Conservation (phyloP, 2,888 invertebrate genomes). For the Hydroisotoma schaefferi region DNA sequence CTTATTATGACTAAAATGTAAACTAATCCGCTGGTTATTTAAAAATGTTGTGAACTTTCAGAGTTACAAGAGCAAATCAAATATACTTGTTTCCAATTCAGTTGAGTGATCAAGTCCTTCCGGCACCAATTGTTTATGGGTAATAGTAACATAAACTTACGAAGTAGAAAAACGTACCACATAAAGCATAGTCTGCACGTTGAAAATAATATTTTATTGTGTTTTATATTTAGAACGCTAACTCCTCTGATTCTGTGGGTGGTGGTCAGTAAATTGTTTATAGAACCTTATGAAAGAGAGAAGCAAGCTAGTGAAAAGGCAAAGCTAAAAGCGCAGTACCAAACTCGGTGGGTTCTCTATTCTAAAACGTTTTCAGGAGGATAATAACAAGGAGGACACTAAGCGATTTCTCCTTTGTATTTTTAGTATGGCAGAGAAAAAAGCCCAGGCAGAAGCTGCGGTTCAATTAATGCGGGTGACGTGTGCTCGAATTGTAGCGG, state of each 20-base stretch:
- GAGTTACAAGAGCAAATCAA: slow-evolving; percentile 81
- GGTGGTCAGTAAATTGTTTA: slow-evolving; percentile 74
- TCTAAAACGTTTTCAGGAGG: not conserved
- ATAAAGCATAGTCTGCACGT: not conserved
- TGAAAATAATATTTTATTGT: not conserved
- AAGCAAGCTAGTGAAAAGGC: slow-evolving; percentile 75
- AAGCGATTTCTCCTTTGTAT: slow-evolving; percentile 26
- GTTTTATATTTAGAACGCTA: slow-evolving; percentile 63
- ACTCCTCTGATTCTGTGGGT: slow-evolving; percentile 79
- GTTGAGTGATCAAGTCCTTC: slow-evolving; percentile 82
- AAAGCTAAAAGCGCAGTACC: slow-evolving; percentile 75
- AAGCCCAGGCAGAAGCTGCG: slow-evolving; percentile 78
- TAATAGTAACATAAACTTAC: not conserved
- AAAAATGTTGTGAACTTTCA: slow-evolving; percentile 52
- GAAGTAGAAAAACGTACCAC: no score
- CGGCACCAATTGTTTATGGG: slow-evolving; percentile 85
- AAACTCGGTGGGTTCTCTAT: slow-evolving; percentile 59
- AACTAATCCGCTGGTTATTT: slow-evolving; percentile 5
- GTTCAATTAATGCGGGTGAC: slow-evolving; percentile 88
- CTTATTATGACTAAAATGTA: slow-evolving; percentile 18
- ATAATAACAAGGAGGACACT: not conserved
- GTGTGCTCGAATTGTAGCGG: slow-evolving; percentile 73
- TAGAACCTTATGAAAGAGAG: slow-evolving; percentile 77
- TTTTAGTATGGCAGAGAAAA: slow-evolving; percentile 68
- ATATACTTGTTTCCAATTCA: slow-evolving; percentile 84